A percentile compares a stretch with the other conserved stretches of the same genome.
phyloP scores from a whole-genome alignment of 2,888 invertebrate species.

The Itoplectis maculator region DNA sequence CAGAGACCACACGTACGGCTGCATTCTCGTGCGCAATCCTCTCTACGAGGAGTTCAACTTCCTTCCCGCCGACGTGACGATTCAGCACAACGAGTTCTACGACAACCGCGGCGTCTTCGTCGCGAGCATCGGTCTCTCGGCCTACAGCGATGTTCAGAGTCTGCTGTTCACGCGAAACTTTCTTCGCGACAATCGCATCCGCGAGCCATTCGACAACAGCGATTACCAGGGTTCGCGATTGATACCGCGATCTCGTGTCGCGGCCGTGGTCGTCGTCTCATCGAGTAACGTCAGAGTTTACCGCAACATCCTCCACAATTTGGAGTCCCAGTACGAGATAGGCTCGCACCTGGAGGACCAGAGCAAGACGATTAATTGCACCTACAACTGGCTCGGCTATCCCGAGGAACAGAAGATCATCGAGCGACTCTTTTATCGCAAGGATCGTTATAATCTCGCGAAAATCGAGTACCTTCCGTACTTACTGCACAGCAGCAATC shows the following conservation, averaged over 20 bases:
- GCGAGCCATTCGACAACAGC: slow-evolving; percentile 92
- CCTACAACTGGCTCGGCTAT: slow-evolving; percentile 96
- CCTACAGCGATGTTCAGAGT: slow-evolving; percentile 93
- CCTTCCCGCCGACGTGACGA: slow-evolving; percentile 89
- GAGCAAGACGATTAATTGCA: slow-evolving; percentile 96
- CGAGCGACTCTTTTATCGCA: slow-evolving; percentile 86
- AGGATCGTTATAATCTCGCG: slow-evolving; percentile 97
- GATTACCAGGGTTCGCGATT: slow-evolving; percentile 89
- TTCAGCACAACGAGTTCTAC: slow-evolving; percentile 95
- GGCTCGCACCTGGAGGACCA: slow-evolving; percentile 98
- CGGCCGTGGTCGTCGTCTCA: slow-evolving; percentile 96
- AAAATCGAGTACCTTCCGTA: slow-evolving; percentile 96
- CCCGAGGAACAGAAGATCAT: slow-evolving; percentile 91
- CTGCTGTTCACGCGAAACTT: slow-evolving; percentile 95
- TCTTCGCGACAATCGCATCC: slow-evolving; percentile 93
- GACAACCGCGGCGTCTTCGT: slow-evolving; percentile 96
- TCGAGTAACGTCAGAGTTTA: slow-evolving; percentile 95
- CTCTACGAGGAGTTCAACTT: slow-evolving; percentile 92
- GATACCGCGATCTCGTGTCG: slow-evolving; percentile 95
- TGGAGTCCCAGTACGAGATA: slow-evolving; percentile 96
- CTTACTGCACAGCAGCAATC: slow-evolving; percentile 94
- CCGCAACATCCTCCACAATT: slow-evolving; percentile 96
- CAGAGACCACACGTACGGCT: slow-evolving; percentile 92
- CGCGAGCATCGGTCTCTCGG: slow-evolving; percentile 94
- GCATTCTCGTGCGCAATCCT: slow-evolving; percentile 93